These are phyloP conservation scores for Eptatretus burgeri DNA, from an alignment of 2,113 vertebrate species.

Conservation along the genomic window DNA sequence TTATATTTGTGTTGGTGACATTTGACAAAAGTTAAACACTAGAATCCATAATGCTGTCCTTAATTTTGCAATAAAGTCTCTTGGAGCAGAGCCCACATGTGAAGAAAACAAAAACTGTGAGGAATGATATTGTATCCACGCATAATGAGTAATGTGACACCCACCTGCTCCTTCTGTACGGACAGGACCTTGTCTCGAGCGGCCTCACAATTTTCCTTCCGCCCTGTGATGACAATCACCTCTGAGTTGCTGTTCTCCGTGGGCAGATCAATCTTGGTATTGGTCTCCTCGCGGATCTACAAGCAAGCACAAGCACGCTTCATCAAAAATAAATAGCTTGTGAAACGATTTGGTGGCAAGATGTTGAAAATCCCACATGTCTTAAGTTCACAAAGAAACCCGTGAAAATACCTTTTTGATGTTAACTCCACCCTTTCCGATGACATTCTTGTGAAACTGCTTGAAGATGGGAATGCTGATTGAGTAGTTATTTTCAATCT, in stretches of 20 bases:
- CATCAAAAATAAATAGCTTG: too few relatives aligned
- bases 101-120: too few relatives aligned
- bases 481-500: constrained; percentile 83
- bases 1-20: too few relatives aligned
- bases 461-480: constrained; percentile 97
- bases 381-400: too few relatives aligned
- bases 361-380: too few relatives aligned
- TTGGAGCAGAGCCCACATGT: too few relatives aligned
- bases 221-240: constrained; percentile 91
- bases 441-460: constrained; percentile 97
- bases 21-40: too few relatives aligned
- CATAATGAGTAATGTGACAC: too few relatives aligned
- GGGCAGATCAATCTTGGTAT: constrained; percentile 88
- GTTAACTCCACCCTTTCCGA: constrained; percentile 92
- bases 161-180: constrained; percentile 84
- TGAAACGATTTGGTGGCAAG: too few relatives aligned
- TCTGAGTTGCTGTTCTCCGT: constrained; percentile 95
- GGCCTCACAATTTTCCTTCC: constrained; percentile 71
- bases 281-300: constrained; percentile 92
- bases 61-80: too few relatives aligned
- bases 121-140: too few relatives aligned
- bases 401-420: constrained; percentile 51
- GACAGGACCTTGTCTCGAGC: constrained; percentile 56
- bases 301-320: neutral
- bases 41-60: too few relatives aligned